phyloP scores from a whole-genome alignment of 2,888 invertebrate genomes.

The Pyrgus malvae region DNA sequence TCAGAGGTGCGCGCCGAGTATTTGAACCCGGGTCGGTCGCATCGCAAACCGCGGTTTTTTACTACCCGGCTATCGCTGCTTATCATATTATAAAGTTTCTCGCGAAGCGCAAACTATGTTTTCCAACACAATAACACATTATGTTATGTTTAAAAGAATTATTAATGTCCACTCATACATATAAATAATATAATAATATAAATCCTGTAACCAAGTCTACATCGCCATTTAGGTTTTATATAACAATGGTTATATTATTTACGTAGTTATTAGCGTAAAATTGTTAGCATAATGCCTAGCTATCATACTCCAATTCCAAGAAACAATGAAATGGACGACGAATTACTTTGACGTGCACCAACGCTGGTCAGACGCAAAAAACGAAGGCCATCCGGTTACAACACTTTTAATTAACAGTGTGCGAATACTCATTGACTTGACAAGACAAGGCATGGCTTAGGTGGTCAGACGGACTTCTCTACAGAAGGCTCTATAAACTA shows the following conservation, averaged over 20 bases:
- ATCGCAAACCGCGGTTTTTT: no score
- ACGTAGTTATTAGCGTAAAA: neutral
- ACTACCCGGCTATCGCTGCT: no score
- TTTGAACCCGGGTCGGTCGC: no score
- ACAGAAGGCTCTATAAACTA: conserved; percentile 78
- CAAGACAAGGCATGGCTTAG: conserved; percentile 30
- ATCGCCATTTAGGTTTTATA: no score
- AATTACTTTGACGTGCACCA: conserved; percentile 23
- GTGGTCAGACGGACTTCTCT: conserved; percentile 43
- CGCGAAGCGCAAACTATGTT: no score
- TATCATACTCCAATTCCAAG: conserved; percentile 1
- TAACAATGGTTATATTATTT: neutral
- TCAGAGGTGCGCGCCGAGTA: no score
- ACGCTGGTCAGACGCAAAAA: conserved; percentile 23
- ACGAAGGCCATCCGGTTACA: conserved; percentile 23
- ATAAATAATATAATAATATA: no score
- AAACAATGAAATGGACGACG: conserved; percentile 19
- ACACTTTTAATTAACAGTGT: conserved; percentile 27
- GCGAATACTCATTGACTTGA: conserved; percentile 30
- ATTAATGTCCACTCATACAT: no score
- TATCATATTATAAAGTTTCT: no score
- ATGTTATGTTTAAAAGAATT: no score
- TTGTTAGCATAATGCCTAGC: neutral
- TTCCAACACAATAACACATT: no score
- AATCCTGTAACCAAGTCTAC: no score